Evolutionary conservation across 2,113 vertebrate species (phyloP), one percentile per base, ranked within the genome.

Genomic region (Phocoena sinus): DNA sequence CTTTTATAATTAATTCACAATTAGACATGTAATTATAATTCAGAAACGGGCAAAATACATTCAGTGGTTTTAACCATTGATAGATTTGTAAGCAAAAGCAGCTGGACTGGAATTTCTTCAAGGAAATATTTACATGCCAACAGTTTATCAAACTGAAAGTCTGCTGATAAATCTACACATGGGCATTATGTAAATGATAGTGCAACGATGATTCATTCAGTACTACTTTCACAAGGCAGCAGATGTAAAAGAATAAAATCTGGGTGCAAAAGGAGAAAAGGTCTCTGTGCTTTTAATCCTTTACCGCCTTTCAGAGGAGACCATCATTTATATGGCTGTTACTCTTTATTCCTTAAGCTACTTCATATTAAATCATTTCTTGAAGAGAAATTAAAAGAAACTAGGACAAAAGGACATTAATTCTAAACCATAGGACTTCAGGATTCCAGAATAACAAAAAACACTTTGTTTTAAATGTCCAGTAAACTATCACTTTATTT

Each of bases 21-120:
- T 98, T 98, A 98, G 98, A 98, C 95, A 84, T 98, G 97, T 93
- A 99, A 99, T 99, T 99, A 98, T 98, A 98, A 98, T 98, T 98
- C 98, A 98, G 96, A 99, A 97, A 98, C 80, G 38, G 96, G 97
- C 93, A 98, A 98, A 98, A 98, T 98, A 92, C 91, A 98, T 98
- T 98, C 96, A 91, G 44, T 98, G 97, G 98, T 97, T 98, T 98
- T 98, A 98, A 98, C 98, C 98, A 98, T 98, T 98, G 98, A 98
- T 99, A 98, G 98, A 99, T 98, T 98, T 98, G 98, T 99, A 99
- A 99, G 99, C 98, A 99, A 98, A 98, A 99, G 98, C 99, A 99
- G 98, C 99, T 99, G 98, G 98, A 99, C 98, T 98, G 97, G 97
- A 99, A 99, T 99, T 98, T 99, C 98, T 99, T 98, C 98, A 98